phyloP scores from a whole-genome alignment of 2,888 invertebrate genomes.

The Dryococelus australis region DNA sequence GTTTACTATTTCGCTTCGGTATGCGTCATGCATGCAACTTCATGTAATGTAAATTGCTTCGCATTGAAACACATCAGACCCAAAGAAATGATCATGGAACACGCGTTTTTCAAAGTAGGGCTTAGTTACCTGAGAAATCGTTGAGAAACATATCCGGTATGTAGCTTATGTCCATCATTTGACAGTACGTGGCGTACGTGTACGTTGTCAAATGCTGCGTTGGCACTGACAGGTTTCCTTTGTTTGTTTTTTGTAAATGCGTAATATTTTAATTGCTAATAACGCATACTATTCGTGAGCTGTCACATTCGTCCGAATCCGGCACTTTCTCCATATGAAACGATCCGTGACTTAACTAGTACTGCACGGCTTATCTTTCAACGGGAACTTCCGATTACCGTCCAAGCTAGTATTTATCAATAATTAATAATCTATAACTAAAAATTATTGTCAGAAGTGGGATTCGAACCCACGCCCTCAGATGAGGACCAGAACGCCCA shows the following conservation, averaged over 20 bases:
- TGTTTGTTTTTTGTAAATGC: background rate
- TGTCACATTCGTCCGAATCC: no score
- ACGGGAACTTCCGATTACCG: background rate
- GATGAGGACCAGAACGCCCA: constrained; percentile 26
- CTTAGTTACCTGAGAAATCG: constrained; percentile 20
- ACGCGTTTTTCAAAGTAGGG: background rate
- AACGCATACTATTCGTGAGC: no score
- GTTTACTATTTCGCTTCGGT: background rate
- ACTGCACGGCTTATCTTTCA: background rate
- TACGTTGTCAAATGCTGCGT: background rate
- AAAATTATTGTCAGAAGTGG: constrained; percentile 22
- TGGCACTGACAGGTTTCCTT: background rate
- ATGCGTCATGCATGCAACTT: background rate
- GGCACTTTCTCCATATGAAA: no score
- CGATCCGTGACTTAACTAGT: no score
- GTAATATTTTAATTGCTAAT: no score
- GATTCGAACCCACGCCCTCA: constrained; percentile 30
- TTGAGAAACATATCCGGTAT: constrained; percentile 19
- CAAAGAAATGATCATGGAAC: background rate
- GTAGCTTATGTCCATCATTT: constrained; percentile 18
- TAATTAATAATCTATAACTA: background rate
- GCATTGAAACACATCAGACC: no score
- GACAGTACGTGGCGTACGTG: constrained; percentile 6
- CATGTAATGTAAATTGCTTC: background rate
- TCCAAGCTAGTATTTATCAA: no score